Base-by-base conservation (phyloP, 2,888 invertebrate species). In the Diadromus collaris region DNA sequence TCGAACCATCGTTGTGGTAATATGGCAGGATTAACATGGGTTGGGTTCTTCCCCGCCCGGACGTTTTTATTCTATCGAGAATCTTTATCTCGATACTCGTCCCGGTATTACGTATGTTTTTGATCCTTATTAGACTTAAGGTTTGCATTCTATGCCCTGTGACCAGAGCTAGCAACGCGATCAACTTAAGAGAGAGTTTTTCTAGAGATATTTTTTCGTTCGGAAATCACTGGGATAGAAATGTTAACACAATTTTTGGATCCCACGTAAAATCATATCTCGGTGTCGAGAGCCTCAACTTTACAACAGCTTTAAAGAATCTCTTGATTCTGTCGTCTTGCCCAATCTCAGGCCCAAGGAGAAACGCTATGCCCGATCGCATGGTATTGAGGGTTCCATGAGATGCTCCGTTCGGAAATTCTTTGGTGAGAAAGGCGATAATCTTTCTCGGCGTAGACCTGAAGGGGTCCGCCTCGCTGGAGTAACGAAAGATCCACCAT, bases 221-320 rank as follows among this genome's bases (percentile, higher is more conserved):
- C 13, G 78, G 65, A 41, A 69, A 16, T 10, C 54, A 63, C 2
- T 10, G n/a, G 54, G 60, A 58, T n/a, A 82, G 29, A 61, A 70
- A 81, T 4, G 79, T 56, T 16, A 85, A 51, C 16, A 85, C 83
- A 9, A 68, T 64, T n/a, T 44, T 48, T 2, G 82, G 82, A 58
- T 86, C 82, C 82, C 84, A 85, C 9, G 81, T 83, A 6, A 32
- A 27, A 7, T 76, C 74, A 65, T 85, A 86, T 70, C 79, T 84
- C 2, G 83, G 81, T 21, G 27, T 73, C 16, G 82, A 41, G 1
- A 81, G 84, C 70, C 80, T 81, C 19, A 78, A 34, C 19, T 81
- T 85, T 24, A 58, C 75, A 19, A 82, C 75, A 0, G 83, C 83
- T 73, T 83, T 83, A 16, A 84, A 69, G 67, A 84, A 84, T 58